Evolutionary conservation across 2,797 vertebrate species (phyloP).

Genomic region (Silurus aristotelis): DNA sequence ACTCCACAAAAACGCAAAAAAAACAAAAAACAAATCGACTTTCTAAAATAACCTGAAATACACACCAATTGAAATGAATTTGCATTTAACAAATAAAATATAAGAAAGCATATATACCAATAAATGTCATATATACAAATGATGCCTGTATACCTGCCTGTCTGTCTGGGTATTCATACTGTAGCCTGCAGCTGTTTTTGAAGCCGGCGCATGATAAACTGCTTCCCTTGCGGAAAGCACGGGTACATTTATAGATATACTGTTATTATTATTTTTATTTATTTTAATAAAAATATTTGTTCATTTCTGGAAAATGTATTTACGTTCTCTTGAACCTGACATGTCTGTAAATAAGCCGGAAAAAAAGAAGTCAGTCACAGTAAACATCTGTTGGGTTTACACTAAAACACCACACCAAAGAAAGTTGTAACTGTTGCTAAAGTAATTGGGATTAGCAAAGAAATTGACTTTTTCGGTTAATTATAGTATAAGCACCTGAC

Average conservation of each 20-base stretch:
- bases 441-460: not conserved
- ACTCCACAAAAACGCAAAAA: not conserved
- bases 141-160: not conserved
- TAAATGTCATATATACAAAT: not conserved
- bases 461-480: not conserved
- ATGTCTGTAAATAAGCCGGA: not conserved
- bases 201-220: not conserved
- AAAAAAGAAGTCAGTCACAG: not conserved
- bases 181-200: constrained; percentile 12
- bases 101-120: not conserved
- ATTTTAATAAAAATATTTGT: not conserved
- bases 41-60: not conserved
- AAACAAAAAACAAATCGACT: not conserved
- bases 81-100: constrained; percentile 4
- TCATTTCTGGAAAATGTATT: not conserved
- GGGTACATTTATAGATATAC: not conserved
- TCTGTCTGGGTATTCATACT: not conserved
- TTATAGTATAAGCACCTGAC: not conserved
- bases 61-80: not conserved
- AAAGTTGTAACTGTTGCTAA: not conserved
- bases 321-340: not conserved
- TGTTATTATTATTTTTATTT: too few relatives aligned
- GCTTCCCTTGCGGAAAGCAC: not conserved
- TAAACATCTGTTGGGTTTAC: not conserved
- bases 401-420: not conserved